Conservation (phyloP, 2,113 vertebrate species). For the Menidia beryllina region DNA sequence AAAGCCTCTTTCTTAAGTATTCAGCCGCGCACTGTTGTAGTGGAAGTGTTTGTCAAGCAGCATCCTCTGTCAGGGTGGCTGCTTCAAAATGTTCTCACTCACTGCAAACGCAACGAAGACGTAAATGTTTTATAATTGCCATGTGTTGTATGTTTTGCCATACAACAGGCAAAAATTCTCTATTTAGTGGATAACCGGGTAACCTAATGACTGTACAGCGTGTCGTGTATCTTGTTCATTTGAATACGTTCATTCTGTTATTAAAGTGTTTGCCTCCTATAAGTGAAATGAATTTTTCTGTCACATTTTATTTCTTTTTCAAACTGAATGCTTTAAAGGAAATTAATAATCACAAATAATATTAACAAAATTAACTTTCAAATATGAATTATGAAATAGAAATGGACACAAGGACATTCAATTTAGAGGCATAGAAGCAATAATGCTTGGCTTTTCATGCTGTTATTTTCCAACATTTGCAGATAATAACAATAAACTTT, state of each 20-base stretch:
- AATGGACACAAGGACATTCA: too few relatives aligned
- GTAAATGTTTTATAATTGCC: conserved; percentile 13
- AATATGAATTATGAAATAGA: too few relatives aligned
- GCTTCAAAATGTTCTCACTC: conserved; percentile 23
- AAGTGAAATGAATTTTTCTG: conserved; percentile 33
- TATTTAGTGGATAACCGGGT: conserved; percentile 50
- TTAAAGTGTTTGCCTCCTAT: conserved; percentile 57
- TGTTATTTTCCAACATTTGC: too few relatives aligned
- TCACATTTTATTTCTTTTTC: conserved; percentile 1
- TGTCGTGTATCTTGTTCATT: conserved; percentile 61
- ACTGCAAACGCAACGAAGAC: conserved; percentile 47
- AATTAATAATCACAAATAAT: neutral
- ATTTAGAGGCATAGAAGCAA: too few relatives aligned
- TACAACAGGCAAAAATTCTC: conserved; percentile 54
- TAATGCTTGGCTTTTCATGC: too few relatives aligned
- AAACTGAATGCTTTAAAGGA: neutral
- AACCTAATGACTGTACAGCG: conserved; percentile 23
- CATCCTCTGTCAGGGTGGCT: conserved; percentile 56
- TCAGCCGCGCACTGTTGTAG: conserved; percentile 55
- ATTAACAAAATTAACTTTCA: neutral
- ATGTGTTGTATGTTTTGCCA: conserved; percentile 70
- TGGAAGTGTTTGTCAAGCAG: conserved; percentile 52
- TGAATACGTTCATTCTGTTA: conserved; percentile 72
- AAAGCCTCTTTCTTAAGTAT: conserved; percentile 49
- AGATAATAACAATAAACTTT: too few relatives aligned